A percentile compares a stretch with the other conserved stretches of the same genome.
phyloP scores from a whole-genome alignment of 2,113 vertebrate species.

The Mirounga angustirostris region DNA sequence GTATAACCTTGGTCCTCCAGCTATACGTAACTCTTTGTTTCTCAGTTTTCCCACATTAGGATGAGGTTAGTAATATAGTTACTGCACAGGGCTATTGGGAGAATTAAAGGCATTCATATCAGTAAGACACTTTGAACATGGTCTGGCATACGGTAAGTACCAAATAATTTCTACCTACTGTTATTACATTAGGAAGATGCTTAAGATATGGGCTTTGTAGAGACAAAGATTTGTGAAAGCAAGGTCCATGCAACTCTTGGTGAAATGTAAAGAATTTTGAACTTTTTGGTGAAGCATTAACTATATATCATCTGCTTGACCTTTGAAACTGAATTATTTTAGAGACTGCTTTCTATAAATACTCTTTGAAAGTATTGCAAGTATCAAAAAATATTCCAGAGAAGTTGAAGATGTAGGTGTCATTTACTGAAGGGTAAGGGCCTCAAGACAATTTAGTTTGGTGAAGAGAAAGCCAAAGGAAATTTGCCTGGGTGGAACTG shows the following conservation, averaged over 20 bases:
- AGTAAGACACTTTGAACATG: background rate
- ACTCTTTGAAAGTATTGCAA: constrained; percentile 15
- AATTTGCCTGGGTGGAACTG: background rate
- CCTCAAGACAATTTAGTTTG: background rate
- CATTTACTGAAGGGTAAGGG: background rate
- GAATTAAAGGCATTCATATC: background rate
- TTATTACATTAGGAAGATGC: background rate
- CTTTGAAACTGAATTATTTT: constrained; percentile 60
- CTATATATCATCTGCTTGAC: constrained; percentile 21
- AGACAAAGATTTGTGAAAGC: constrained; percentile 26
- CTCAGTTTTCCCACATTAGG: background rate
- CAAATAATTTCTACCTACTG: constrained; percentile 35
- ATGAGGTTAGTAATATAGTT: background rate
- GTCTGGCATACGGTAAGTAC: background rate
- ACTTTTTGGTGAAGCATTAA: constrained; percentile 58
- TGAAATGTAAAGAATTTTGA: constrained; percentile 54
- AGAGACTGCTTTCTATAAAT: constrained; percentile 56
- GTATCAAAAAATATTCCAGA: constrained; percentile 20
- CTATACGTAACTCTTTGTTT: background rate
- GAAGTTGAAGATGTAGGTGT: background rate
- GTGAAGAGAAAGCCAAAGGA: background rate
- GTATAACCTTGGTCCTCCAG: background rate
- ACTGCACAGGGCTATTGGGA: background rate
- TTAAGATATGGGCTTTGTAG: background rate
- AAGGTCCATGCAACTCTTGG: constrained; percentile 34